phyloP scores from a whole-genome alignment of 2,113 vertebrate genomes.

The Apistogramma diplotaenia region DNA sequence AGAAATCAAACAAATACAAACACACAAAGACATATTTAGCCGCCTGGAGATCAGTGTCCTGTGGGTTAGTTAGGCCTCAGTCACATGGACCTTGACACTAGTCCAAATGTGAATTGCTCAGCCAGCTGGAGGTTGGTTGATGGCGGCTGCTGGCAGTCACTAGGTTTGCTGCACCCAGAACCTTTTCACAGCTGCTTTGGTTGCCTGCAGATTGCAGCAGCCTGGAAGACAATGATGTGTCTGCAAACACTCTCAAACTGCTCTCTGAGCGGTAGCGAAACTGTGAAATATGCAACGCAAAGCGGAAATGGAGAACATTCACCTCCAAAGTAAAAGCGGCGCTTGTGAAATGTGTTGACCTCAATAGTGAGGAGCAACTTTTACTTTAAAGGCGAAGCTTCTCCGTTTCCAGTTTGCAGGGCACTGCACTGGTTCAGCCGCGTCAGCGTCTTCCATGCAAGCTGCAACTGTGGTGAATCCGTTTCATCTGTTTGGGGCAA shows the following conservation, averaged over 20 bases:
- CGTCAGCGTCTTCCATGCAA: not conserved
- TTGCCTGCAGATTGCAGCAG: too few species aligned
- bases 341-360: too few species aligned
- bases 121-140: not conserved
- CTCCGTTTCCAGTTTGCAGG: too few species aligned
- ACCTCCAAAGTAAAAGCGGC: too few species aligned
- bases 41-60: not conserved
- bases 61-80: not conserved
- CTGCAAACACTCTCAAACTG: too few species aligned
- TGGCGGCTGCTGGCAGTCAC: not conserved
- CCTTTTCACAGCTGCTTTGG: too few species aligned
- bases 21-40: not conserved
- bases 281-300: not conserved
- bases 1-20: not conserved
- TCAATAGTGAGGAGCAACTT: too few species aligned
- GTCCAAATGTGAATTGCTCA: too few species aligned
- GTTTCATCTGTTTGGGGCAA: not conserved
- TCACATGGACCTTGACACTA: not conserved
- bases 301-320: not conserved
- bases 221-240: too few species aligned
- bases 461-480: not conserved
- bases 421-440: not conserved
- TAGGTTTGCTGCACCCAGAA: not conserved
- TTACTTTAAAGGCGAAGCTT: too few species aligned
- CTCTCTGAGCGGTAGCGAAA: too few species aligned